These are phyloP conservation scores for Microctonus aethiopoides DNA, from an alignment of 2,888 invertebrate genomes.

Conservation along the genomic window DNA sequence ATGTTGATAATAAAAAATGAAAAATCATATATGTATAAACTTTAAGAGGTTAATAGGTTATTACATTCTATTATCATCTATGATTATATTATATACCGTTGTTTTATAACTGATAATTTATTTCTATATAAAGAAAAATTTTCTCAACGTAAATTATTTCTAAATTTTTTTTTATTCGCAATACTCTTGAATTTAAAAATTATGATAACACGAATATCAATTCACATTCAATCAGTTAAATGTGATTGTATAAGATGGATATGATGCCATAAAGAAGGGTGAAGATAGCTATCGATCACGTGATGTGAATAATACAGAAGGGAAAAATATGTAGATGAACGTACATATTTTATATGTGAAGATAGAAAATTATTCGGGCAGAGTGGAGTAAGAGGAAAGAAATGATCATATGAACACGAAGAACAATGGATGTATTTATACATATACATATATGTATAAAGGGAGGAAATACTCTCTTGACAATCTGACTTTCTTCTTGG, in stretches of 20 bases:
- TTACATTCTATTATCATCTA: not conserved
- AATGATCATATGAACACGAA: not conserved
- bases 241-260: not conserved
- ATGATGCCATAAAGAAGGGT: not conserved
- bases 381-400: not conserved
- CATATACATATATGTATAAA: constrained; percentile 9
- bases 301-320: not conserved
- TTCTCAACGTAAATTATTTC: not conserved
- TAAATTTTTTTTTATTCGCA: not conserved
- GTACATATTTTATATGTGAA: no score
- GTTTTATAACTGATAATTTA: not conserved
- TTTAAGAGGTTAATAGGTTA: not conserved
- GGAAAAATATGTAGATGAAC: not conserved
- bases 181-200: not conserved
- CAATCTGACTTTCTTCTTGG: constrained; percentile 23
- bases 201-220: not conserved
- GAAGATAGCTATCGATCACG: constrained; percentile 4
- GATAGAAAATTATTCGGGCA: no score
- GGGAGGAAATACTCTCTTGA: not conserved
- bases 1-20: no score
- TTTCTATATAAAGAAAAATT: not conserved
- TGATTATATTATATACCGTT: no score
- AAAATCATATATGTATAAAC: not conserved
- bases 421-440: no score
- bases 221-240: not conserved